These are phyloP conservation scores for Drosophila arizonae DNA, from an alignment of 1,140 invertebrate genomes.

Conservation along the genomic window DNA sequence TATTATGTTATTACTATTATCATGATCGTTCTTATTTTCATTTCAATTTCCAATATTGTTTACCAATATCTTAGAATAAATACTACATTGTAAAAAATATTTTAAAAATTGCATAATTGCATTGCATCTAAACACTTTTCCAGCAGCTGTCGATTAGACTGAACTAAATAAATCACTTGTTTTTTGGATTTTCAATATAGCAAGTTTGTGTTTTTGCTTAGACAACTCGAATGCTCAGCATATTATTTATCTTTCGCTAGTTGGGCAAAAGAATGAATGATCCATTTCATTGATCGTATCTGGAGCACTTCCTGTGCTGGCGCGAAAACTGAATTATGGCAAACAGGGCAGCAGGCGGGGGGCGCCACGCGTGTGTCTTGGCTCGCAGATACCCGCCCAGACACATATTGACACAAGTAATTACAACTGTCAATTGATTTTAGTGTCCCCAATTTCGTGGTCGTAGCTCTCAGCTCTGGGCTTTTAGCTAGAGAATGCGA, in stretches of 20 bases:
- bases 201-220: no score
- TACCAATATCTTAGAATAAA: no score
- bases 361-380: slow-evolving; percentile 8
- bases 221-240: background rate
- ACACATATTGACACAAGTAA: slow-evolving; percentile 67
- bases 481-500: slow-evolving; percentile 70
- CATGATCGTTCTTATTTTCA: no score
- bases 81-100: no score
- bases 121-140: no score
- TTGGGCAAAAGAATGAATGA: background rate
- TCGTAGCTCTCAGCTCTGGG: slow-evolving; percentile 46
- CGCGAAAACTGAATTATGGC: slow-evolving; percentile 47
- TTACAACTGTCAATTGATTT: slow-evolving; percentile 76
- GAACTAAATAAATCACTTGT: no score
- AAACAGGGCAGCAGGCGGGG: slow-evolving; percentile 17
- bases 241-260: background rate
- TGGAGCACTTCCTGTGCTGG: slow-evolving; percentile 34
- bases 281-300: background rate
- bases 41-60: no score
- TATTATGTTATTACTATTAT: no score
- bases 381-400: slow-evolving; percentile 1
- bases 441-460: slow-evolving; percentile 72
- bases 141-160: no score
- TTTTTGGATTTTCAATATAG: no score
- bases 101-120: no score